A percentile compares a stretch with the other conserved stretches of the same genome.
These are phyloP conservation scores for Grammomys dolichurus DNA, from an alignment of 2,113 vertebrate species.

Conservation along the genomic window DNA sequence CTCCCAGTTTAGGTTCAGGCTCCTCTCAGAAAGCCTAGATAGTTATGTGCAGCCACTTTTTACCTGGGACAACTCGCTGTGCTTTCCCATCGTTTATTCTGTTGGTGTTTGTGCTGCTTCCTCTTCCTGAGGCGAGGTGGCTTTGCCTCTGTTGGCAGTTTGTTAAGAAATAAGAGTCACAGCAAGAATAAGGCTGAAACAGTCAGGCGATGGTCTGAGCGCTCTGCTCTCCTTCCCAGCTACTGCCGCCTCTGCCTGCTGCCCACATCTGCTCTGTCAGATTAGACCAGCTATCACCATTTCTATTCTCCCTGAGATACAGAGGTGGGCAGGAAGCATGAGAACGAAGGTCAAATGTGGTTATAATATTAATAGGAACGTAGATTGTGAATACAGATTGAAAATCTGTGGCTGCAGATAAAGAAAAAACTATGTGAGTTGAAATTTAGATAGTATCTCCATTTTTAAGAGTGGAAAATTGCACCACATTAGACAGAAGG, in stretches of 20 bases:
- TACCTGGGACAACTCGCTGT: neutral
- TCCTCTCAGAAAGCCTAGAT: slow-evolving; percentile 26
- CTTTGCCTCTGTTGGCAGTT: slow-evolving; percentile 26
- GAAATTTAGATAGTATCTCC: slow-evolving; percentile 79
- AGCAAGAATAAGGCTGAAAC: neutral
- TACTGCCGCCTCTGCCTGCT: slow-evolving; percentile 16
- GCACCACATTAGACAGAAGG: slow-evolving; percentile 74
- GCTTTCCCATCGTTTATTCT: slow-evolving; percentile 7
- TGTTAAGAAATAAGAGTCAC: neutral
- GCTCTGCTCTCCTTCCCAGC: neutral
- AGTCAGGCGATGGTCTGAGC: neutral
- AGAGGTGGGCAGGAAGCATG: slow-evolving; percentile 34
- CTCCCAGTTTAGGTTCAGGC: neutral
- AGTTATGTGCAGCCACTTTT: neutral
- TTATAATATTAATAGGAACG: slow-evolving; percentile 76
- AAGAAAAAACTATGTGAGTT: slow-evolving; percentile 63
- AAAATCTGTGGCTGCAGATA: slow-evolving; percentile 78
- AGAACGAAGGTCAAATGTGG: slow-evolving; percentile 70
- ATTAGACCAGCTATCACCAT: slow-evolving; percentile 65
- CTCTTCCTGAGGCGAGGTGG: slow-evolving; percentile 17
- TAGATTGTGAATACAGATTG: slow-evolving; percentile 77
- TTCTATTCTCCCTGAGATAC: slow-evolving; percentile 48
- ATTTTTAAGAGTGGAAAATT: slow-evolving; percentile 76
- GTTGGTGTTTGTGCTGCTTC: neutral
- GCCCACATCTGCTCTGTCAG: slow-evolving; percentile 61